Evolutionary conservation across 2,888 invertebrate species (phyloP), one percentile per base, ranked within the genome.

Genomic region (Monochamus alternatus): DNA sequence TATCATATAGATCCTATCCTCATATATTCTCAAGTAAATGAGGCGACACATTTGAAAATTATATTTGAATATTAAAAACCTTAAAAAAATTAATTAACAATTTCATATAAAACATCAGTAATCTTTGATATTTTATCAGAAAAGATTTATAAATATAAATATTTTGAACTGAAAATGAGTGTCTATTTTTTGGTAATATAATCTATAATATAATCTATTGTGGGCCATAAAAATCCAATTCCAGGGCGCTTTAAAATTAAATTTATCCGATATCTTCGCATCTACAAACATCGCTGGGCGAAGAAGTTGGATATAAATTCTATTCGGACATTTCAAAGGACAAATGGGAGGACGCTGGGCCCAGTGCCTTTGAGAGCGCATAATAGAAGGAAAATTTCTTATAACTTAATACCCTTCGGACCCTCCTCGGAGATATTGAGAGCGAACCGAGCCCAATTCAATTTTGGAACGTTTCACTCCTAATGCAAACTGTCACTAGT

Each of bases 331-430:
- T 69, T 69, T 69, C 69, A 69, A 69, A 69, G 69, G 69, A 69
- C 69, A 69, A 69, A 69, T 30, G 59, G 44, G 44, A 69, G 44
- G 30, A 59, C 43, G 14, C 59, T 59, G 22, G 31, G 38, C 32
- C 67, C 32, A 58, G 43, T n/a, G 67, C 58, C 67, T 67, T 67
- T 67, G 55, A 67, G 38, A 59, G 30, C 59, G 59, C 44, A 69
- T 69, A 69, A 69, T 69, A 60, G 69, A 69, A 69, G 58, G 60
- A 69, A 69, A 69, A 69, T 60, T 69, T 69, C 69, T 69, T 58
- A 69, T 69, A 69, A 69, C 69, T 69, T 69, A 69, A 69, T 69
- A 59, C 69, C 69, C 69, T 14, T 60, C 22, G 69, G 69, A 69
- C 69, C 69, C 67, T 58, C 55, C 67, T 58, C 38, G n/a, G 14